A percentile compares a stretch with the other conserved stretches of the same genome.
These are phyloP conservation scores for Anoplius nigerrimus DNA, from an alignment of 2,888 invertebrate species.

Conservation along the genomic window DNA sequence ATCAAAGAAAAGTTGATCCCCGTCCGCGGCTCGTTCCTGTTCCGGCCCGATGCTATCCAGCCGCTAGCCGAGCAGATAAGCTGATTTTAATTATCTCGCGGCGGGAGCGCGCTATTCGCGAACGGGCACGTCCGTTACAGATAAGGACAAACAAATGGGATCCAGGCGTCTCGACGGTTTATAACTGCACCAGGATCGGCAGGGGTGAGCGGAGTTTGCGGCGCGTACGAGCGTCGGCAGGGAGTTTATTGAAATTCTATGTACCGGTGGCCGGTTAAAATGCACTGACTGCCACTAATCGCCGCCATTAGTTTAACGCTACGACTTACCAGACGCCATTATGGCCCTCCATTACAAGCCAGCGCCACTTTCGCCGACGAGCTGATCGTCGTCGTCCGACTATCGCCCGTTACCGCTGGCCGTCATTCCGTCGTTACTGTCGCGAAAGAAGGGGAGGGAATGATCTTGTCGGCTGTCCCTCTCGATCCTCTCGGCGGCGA, in stretches of 20 bases:
- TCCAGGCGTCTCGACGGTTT: slow-evolving; percentile 38
- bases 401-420: slow-evolving; percentile 28
- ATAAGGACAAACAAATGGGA: slow-evolving; percentile 52
- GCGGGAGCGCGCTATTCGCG: slow-evolving; percentile 34
- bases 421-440: neutral
- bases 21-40: slow-evolving; percentile 23
- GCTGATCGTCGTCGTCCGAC: slow-evolving; percentile 7
- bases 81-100: slow-evolving; percentile 50
- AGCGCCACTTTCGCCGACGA: slow-evolving; percentile 14
- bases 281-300: slow-evolving; percentile 48
- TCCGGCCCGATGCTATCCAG: slow-evolving; percentile 30
- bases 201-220: no score
- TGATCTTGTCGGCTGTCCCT: neutral
- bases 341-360: slow-evolving; percentile 27
- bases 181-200: slow-evolving; percentile 36
- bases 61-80: slow-evolving; percentile 39
- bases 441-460: no score
- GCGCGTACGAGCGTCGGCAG: slow-evolving; percentile 13
- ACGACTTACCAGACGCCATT: slow-evolving; percentile 41
- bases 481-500: no score
- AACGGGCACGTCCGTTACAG: slow-evolving; percentile 46
- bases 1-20: slow-evolving; percentile 35
- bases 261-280: slow-evolving; percentile 41
- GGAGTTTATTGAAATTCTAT: slow-evolving; percentile 52
- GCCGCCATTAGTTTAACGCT: slow-evolving; percentile 41